Base-by-base conservation (phyloP, 2,797 vertebrate genomes). In the Sphenopsis melanotis region DNA sequence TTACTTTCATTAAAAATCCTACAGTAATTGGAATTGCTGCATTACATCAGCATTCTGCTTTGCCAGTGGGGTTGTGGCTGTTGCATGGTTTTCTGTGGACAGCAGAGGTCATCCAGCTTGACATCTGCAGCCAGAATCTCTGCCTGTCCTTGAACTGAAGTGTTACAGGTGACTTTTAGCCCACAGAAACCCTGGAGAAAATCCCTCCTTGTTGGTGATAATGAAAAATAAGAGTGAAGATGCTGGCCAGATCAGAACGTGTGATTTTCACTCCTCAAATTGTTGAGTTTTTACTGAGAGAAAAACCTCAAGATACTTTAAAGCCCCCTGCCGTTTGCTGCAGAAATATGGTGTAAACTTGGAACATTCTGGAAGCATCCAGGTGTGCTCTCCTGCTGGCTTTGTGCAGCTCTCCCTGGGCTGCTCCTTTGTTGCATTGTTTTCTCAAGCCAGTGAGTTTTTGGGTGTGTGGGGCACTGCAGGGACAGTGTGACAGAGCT, bases 361-460 rank as follows among this genome's bases (percentile, higher is more conserved):
- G 75, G 57, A 34, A n/a, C 74, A 15, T 37, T 5, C 20, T 47
- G 34, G 17, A 57, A 20, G n/a, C 2, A 0, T 11, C n/a, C 19
- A 66, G 70, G 30, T 27, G 24, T 29, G 37, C 75, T 76, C 21
- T 4, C n/a, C 30, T 80, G 49, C 49, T 85, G 90, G 42, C 77
- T 94, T 6, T 30, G 74, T 52, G 44, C 42, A 23, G n/a, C 2
- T 53, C 32, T 80, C 63, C 9, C 37, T 0, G 22, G 39, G 66
- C 77, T 72, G 74, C n/a, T 66, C 78, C 95, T 97, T 97, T 96
- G 94, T 94, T 94, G 92, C 55, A 93, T 97, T 97, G 94, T 97
- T 90, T 97, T 94, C 88, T 95, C 94, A 91, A 69, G 52, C 34
- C 93, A 79, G 39, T 85, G 90, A 91, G 69, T 85, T 74, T 61